Percentiles rank a stretch among this genome's conserved stretches.
These are phyloP conservation scores for Lysiphlebus fabarum DNA, from an alignment of 1,140 invertebrate species.

Conservation along the genomic window DNA sequence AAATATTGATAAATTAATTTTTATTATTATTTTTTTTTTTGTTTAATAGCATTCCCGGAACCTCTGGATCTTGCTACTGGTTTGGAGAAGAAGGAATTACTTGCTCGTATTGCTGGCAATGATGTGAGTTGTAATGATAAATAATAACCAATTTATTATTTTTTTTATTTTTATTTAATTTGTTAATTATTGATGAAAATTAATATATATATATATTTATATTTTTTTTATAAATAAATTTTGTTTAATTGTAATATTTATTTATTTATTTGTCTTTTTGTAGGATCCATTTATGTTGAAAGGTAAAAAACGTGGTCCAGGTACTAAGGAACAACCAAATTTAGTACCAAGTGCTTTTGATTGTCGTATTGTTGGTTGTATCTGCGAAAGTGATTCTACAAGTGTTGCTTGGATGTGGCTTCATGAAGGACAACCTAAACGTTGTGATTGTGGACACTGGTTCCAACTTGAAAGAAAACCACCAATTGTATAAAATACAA, in stretches of 20 bases:
- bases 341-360: conserved; percentile 86
- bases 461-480: conserved; percentile 83
- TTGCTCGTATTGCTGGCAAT: conserved; percentile 81
- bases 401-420: conserved; percentile 92
- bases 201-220: too few relatives aligned
- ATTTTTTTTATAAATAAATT: too few relatives aligned
- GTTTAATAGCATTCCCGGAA: conserved; percentile 68
- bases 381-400: conserved; percentile 91
- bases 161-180: too few relatives aligned
- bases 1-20: neutral
- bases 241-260: too few relatives aligned
- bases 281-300: conserved; percentile 87
- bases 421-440: conserved; percentile 79
- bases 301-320: conserved; percentile 72
- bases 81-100: conserved; percentile 82
- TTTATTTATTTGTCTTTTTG: too few relatives aligned
- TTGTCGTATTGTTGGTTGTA: conserved; percentile 88
- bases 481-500: conserved; percentile 49
- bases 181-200: too few relatives aligned
- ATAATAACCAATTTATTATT: too few relatives aligned
- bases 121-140: conserved; percentile 70
- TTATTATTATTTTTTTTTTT: too few relatives aligned
- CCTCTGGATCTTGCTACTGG: conserved; percentile 91
- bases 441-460: conserved; percentile 95
- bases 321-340: conserved; percentile 84